A percentile compares a stretch with the other conserved stretches of the same genome.
Evolutionary conservation across 2,797 vertebrate species (phyloP).

Genomic region (Sorex maritimensis): DNA sequence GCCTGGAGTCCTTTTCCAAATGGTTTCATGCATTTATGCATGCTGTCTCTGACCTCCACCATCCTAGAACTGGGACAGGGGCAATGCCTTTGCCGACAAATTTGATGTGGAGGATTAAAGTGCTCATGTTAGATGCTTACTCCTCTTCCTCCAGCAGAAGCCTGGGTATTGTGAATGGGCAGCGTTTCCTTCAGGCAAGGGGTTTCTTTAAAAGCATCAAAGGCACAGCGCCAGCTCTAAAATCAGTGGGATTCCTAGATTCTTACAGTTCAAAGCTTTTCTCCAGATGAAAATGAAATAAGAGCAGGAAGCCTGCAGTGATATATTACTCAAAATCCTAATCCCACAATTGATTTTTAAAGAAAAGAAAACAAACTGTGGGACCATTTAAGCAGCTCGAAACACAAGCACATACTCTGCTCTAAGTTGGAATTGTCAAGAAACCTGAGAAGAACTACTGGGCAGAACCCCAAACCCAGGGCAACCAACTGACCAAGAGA

Average conservation of each 20-base stretch:
- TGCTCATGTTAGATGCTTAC: slow-evolving; percentile 60
- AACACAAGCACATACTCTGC: neutral
- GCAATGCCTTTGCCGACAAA: slow-evolving; percentile 46
- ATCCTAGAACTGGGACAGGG: slow-evolving; percentile 66
- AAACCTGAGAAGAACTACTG: neutral
- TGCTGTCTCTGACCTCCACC: slow-evolving; percentile 44
- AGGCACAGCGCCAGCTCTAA: slow-evolving; percentile 55
- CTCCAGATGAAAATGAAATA: slow-evolving; percentile 57
- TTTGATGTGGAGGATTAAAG: slow-evolving; percentile 79
- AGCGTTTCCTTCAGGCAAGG: slow-evolving; percentile 44
- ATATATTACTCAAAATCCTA: slow-evolving; percentile 47
- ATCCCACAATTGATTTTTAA: slow-evolving; percentile 47
- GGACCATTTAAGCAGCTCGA: neutral
- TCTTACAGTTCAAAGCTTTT: slow-evolving; percentile 66
- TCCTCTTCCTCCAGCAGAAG: slow-evolving; percentile 47
- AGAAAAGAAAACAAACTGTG: slow-evolving; percentile 25
- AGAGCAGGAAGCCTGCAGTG: neutral
- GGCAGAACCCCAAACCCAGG: slow-evolving; percentile 5
- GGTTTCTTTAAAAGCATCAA: slow-evolving; percentile 69
- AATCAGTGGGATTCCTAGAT: slow-evolving; percentile 60
- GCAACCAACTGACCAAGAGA: neutral
- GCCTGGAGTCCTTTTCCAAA: slow-evolving; percentile 22
- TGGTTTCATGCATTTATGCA: slow-evolving; percentile 20
- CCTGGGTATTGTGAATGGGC: slow-evolving; percentile 59
- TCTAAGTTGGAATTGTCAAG: neutral